Base-by-base conservation (phyloP, 2,888 invertebrate species). In the Volucella inanis region DNA sequence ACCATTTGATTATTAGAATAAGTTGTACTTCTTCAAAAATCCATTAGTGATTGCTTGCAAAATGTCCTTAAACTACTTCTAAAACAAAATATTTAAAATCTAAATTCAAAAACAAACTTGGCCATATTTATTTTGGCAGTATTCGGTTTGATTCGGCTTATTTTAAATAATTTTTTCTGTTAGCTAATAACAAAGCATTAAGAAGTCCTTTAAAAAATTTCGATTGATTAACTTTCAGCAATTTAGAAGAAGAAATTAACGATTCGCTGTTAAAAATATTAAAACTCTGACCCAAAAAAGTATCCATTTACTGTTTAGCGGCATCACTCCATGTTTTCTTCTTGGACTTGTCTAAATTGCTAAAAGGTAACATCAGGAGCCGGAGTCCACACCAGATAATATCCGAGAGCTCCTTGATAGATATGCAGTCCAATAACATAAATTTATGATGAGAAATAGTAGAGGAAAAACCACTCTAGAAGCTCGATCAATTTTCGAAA, bases 401-500 rank as follows among this genome's bases (percentile, higher is more conserved):
- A 91, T 90, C 62, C 92, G 89, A 9, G 92, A 89, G 89, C 94
- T 95, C 87, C 95, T 92, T 72, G 94, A 94, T 76, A 96, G 92
- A 89, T 96, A 96, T 8, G 94, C 94, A 88, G 94, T 95, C 96
- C 97, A 97, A 90, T 97, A 97, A 90, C 96, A 94, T 74, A 95
- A 92, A 91, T 97, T 96, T 88, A 97, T 95, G 11, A 95, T 93
- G 3, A 95, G 90, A 91, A 97, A 97, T 55, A 95, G 93, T 68
- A 96, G 89, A 0, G 97, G 97, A 90, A 97, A 97, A 39, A 96
- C 94, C 50, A 96, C 93, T 52, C 97, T 92, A 9, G 96, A 95
- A 15, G 94, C 94, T 18, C 95, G 93, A 92, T 97, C 97, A 87
- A 97, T 96, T 92, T 95, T 95, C 78, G 96, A 96, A 2, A 96